Percentiles rank a stretch among this genome's conserved stretches.
These are phyloP conservation scores for Cryptoblepharus egeriae DNA, from an alignment of 2,797 vertebrate genomes.

Conservation along the genomic window DNA sequence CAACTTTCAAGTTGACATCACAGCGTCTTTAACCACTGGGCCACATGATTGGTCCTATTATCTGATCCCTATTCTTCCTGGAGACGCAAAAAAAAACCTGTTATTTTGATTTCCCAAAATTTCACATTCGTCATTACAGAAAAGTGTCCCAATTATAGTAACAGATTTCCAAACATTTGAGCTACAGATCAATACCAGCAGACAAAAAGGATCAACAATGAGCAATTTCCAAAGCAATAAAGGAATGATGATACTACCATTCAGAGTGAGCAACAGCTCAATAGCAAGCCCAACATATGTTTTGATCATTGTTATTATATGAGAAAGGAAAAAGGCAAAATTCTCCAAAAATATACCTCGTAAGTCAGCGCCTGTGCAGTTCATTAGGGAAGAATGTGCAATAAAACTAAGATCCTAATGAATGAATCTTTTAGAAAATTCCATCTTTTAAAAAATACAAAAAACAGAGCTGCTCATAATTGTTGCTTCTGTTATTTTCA, in stretches of 20 bases:
- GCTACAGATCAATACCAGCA: neutral
- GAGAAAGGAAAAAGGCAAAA: neutral
- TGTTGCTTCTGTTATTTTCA: too few relatives aligned
- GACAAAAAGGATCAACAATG: neutral
- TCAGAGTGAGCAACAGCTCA: neutral
- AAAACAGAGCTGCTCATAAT: neutral
- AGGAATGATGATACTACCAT: neutral
- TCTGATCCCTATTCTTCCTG: neutral
- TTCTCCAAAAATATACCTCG: too few relatives aligned
- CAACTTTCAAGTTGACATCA: too few relatives aligned
- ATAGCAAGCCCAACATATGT: neutral
- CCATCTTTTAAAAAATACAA: neutral
- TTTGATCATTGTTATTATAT: too few relatives aligned
- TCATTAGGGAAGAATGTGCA: neutral
- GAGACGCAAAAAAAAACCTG: neutral
- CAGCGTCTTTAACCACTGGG: too few relatives aligned
- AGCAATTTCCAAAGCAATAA: neutral
- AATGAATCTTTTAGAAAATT: neutral
- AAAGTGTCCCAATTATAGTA: neutral
- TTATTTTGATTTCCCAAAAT: neutral
- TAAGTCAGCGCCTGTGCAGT: neutral
- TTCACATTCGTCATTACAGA: neutral
- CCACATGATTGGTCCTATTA: neutral
- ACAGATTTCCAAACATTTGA: constrained; percentile 5
- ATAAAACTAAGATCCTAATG: neutral